Evolutionary conservation across 2,888 invertebrate genomes (phyloP).

Genomic region (Brenthis ino): DNA sequence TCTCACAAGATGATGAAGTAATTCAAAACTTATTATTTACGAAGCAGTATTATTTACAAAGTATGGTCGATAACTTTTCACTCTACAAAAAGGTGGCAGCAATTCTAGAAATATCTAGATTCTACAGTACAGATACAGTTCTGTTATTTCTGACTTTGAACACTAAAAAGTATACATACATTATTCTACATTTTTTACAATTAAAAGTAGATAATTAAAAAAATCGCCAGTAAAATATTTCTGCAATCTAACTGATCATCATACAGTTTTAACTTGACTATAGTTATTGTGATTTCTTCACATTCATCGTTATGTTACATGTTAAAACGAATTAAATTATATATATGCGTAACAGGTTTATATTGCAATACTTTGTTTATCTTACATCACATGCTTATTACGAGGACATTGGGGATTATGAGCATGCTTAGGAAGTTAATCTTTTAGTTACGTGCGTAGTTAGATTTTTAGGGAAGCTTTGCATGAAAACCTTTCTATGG

Average conservation of each 20-base stretch:
- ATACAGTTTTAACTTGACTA: background rate
- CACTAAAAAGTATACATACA: background rate
- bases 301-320: background rate
- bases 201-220: background rate
- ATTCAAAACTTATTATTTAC: background rate
- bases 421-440: background rate
- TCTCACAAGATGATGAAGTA: background rate
- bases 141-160: background rate
- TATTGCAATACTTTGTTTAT: conserved; percentile 38
- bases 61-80: too few relatives aligned
- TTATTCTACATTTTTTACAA: too few relatives aligned
- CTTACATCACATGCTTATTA: conserved; percentile 38
- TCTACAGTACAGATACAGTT: too few relatives aligned
- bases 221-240: too few relatives aligned
- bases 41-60: too few relatives aligned
- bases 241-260: background rate
- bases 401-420: conserved; percentile 3
- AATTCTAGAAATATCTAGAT: too few relatives aligned
- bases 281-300: background rate
- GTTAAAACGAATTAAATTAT: conserved; percentile 5
- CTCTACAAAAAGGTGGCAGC: too few relatives aligned
- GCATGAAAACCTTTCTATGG: too few relatives aligned
- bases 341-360: conserved; percentile 32
- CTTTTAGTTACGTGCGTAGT: background rate
- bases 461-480: too few relatives aligned